A percentile compares a stretch with the other conserved stretches of the same genome.
These are phyloP conservation scores for Drymodes brunneopygia DNA, from an alignment of 2,113 vertebrate species.

Conservation along the genomic window DNA sequence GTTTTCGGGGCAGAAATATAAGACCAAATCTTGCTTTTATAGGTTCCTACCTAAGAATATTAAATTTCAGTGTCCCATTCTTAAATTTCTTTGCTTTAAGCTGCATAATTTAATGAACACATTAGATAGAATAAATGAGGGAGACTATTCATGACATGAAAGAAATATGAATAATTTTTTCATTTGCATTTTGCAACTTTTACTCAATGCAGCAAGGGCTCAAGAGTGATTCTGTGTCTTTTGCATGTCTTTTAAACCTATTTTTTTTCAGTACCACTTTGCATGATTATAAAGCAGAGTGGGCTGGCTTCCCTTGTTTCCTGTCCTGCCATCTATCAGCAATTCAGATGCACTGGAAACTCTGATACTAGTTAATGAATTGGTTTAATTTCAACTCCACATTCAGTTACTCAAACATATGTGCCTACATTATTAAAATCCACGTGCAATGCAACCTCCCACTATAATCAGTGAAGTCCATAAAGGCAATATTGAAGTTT, in stretches of 20 bases:
- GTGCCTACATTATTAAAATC: background rate
- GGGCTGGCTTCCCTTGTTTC: background rate
- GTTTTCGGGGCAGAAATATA: background rate
- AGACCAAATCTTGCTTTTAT: background rate
- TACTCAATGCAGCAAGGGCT: background rate
- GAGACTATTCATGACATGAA: background rate
- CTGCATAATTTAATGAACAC: background rate
- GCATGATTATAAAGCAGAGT: background rate
- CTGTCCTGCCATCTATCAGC: background rate
- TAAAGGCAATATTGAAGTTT: background rate
- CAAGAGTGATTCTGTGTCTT: background rate
- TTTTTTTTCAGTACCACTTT: background rate
- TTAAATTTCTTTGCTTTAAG: background rate
- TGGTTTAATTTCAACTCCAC: background rate
- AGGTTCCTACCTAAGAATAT: background rate
- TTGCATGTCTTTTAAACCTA: background rate
- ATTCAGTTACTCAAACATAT: background rate
- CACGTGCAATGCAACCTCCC: background rate
- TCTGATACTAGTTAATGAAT: background rate
- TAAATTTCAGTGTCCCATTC: background rate
- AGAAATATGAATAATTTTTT: background rate
- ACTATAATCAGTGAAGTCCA: background rate
- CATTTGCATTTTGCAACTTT: background rate
- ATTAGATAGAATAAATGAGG: background rate
- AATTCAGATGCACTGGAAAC: background rate